Evolutionary conservation across 2,888 invertebrate species (phyloP).

Genomic region (Galerucella nymphaeae): DNA sequence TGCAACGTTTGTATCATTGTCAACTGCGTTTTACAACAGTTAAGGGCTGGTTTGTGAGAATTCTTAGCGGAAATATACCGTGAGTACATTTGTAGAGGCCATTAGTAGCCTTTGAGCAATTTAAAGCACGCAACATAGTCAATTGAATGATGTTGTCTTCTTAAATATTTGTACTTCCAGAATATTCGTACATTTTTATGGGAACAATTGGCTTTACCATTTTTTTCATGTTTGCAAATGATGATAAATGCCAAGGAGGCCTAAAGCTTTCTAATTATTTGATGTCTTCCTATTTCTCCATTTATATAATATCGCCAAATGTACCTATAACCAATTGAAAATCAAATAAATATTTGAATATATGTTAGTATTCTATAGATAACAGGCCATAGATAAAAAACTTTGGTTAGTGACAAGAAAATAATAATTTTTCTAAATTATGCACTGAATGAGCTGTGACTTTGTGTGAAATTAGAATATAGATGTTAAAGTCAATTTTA

Average conservation of each 20-base stretch:
- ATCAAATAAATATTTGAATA: slow-evolving; percentile 56
- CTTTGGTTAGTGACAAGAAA: slow-evolving; percentile 54
- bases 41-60: too few relatives aligned
- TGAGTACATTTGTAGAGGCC: too few relatives aligned
- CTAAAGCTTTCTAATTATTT: slow-evolving; percentile 47
- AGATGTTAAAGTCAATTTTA: slow-evolving; percentile 29
- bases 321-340: slow-evolving; percentile 57
- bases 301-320: slow-evolving; percentile 56
- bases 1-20: too few relatives aligned
- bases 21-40: too few relatives aligned
- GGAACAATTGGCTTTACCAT: slow-evolving; percentile 30
- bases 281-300: slow-evolving; percentile 54
- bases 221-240: slow-evolving; percentile 18
- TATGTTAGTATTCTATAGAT: slow-evolving; percentile 56
- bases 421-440: slow-evolving; percentile 26
- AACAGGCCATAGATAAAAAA: slow-evolving; percentile 51
- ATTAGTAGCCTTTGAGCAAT: too few relatives aligned
- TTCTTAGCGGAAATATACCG: too few relatives aligned
- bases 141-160: slow-evolving; percentile 15
- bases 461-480: slow-evolving; percentile 8
- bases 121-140: too few relatives aligned
- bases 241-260: slow-evolving; percentile 32
- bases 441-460: slow-evolving; percentile 35
- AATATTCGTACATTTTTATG: slow-evolving; percentile 5
- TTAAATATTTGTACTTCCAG: background rate